Evolutionary conservation across 2,113 vertebrate species (phyloP).

Genomic region (Phodopus roborovskii): DNA sequence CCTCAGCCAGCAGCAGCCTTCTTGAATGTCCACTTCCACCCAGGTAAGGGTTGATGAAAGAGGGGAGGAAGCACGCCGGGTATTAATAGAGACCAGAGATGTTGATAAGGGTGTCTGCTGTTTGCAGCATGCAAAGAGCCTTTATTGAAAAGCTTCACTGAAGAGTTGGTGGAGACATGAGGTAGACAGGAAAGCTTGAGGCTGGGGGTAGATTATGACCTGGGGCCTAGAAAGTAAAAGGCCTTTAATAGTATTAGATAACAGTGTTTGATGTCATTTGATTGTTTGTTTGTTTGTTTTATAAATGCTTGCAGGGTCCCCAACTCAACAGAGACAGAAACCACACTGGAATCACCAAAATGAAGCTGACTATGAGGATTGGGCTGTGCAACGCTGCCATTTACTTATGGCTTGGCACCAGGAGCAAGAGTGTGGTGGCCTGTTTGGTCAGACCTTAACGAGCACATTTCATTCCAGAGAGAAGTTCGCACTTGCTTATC

Average conservation of each 20-base stretch:
- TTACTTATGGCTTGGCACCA: not conserved
- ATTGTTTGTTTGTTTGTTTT: not conserved
- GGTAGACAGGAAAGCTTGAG: not conserved
- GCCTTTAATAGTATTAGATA: not conserved
- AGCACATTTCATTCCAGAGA: not conserved
- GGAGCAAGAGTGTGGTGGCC: not conserved
- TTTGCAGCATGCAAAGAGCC: not conserved
- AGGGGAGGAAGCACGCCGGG: not conserved
- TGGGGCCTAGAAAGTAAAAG: not conserved
- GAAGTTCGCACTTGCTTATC: not conserved
- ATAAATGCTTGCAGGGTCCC: not conserved
- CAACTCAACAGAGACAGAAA: not conserved
- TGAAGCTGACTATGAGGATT: not conserved
- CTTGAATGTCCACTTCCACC: not conserved
- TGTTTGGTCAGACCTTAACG: not conserved
- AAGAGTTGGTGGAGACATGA: not conserved
- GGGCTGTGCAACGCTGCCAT: not conserved
- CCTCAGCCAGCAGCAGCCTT: not conserved
- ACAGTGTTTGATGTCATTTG: not conserved
- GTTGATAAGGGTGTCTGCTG: not conserved
- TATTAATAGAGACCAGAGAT: not conserved
- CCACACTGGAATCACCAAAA: slow-evolving; percentile 11
- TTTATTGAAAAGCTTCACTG: not conserved
- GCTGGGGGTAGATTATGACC: not conserved
- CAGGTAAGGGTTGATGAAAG: not conserved